Evolutionary conservation across 2,888 invertebrate genomes (phyloP), one percentile per base, ranked within the genome.

Genomic region (Endomychus coccineus): DNA sequence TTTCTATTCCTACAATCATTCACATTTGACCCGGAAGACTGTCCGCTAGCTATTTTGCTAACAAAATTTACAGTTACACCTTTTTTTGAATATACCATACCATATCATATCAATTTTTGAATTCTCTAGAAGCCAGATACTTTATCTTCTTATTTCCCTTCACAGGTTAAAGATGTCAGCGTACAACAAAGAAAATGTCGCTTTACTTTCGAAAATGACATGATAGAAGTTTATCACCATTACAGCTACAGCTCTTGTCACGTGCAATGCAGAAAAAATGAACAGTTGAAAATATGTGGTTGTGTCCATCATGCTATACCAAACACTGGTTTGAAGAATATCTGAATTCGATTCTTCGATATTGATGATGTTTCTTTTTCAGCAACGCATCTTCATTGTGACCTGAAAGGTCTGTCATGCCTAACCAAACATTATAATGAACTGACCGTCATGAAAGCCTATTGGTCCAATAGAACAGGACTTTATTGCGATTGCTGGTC

Each of bases 191-290:
- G 86, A 5, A 77, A 78, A 28, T 86, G 86, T 52, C 75, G 78
- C 6, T 85, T 82, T 55, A 67, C 71, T 27, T 66, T 77, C 38
- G 86, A 86, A 61, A 78, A 78, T 34, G 62, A 71, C 30, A 64
- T 74, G 6, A n/a, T n/a, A n/a, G 70, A 74, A 15, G 68, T 81
- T 1, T 80, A 80, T 57, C 69, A 71, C 0, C 67, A 71, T 39
- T 85, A 85, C 55, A 83, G 83, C 27, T 82, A 78, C 56, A 81
- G 79, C 51, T 77, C 81, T 1, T 86, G 85, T 52, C 74, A 75
- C 1, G 77, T 83, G 0, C 76, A 79, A 37, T 83, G 83, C 48
- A 71, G 83, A 27, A 80, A 80, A 57, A 66, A 69, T 40, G 75
- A 74, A 1, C 80, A 83, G 52, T 48, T 77, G 13, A 59, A 68